Evolutionary conservation across 53 echinoderm and acorn worm species (phyloP).

Genomic region (Apostichopus leukothele): DNA sequence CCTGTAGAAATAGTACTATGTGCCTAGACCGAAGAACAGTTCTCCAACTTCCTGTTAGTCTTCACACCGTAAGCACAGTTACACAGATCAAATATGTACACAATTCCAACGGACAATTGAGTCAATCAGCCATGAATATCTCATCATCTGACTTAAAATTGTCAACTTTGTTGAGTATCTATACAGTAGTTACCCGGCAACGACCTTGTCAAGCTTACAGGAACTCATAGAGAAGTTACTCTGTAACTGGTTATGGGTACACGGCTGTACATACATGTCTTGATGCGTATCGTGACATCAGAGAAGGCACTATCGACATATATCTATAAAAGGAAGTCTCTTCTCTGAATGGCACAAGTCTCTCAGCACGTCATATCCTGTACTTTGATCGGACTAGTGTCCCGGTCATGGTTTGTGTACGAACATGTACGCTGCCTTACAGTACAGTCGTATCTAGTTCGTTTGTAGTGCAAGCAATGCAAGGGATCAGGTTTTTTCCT

Average conservation of each 20-base stretch:
- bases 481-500: neutral
- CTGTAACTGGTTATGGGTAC: neutral
- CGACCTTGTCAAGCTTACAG: neutral
- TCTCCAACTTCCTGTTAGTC: neutral
- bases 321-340: neutral
- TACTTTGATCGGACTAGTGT: neutral
- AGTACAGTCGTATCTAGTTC: neutral
- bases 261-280: neutral
- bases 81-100: neutral
- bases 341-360: neutral
- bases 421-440: neutral
- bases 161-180: neutral
- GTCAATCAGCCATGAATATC: neutral
- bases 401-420: neutral
- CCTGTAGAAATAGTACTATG: neutral
- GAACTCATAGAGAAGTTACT: neutral
- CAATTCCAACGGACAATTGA: neutral
- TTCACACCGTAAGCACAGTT: neutral
- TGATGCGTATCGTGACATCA: neutral
- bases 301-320: neutral
- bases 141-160: neutral
- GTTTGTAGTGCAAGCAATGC: neutral
- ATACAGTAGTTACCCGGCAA: neutral
- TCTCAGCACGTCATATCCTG: neutral
- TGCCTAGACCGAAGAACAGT: neutral